Evolutionary conservation across 2,113 vertebrate species (phyloP), one percentile per base, ranked within the genome.

Genomic region (Aviceda subcristata): DNA sequence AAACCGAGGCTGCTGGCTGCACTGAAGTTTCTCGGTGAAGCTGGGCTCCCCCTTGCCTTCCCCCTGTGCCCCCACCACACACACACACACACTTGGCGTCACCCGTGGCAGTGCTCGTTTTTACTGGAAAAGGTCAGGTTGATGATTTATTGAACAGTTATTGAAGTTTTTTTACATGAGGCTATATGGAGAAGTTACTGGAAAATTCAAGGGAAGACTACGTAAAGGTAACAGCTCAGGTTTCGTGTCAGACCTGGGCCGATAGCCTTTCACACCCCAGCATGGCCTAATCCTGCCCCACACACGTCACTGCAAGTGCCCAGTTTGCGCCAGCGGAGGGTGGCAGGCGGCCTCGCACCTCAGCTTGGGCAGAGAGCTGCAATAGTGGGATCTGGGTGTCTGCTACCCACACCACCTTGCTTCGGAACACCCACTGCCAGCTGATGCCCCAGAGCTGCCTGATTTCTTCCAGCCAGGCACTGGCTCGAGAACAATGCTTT

Each of bases 121-220:
- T 97, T 97, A 97, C 96, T 97, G 94, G 55, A 83, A 98, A 98
- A 98, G 97, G 96, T 98, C 96, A 97, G 74, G 36, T 46, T 77
- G 96, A 94, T 97, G 97, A 98, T 98, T 98, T 98, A 98, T 96
- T 97, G 96, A 97, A 97, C 80, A 89, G 88, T 95, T 98, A 98
- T 94, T 95, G 97, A 97, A 97, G 93, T 92, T 98, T 97, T 98
- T 97, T 97, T 95, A 96, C 92, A 82, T 69, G 30, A 94, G 71
- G 92, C 90, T 81, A 39, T 79, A 95, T 82, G 92, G 92, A 92
- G 90, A 95, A 97, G 83, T 94, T 97, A 69, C 90, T 86, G 92
- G 85, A 90, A 96, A 94, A 91, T 91, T 81, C 71, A 96, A 92
- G 80, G 53, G 82, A 96, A 34, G 69, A 59, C 67, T 74, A 41